Evolutionary conservation across 1,140 invertebrate genomes (phyloP), one percentile per base, ranked within the genome.

Genomic region (Camponotus vicinus): DNA sequence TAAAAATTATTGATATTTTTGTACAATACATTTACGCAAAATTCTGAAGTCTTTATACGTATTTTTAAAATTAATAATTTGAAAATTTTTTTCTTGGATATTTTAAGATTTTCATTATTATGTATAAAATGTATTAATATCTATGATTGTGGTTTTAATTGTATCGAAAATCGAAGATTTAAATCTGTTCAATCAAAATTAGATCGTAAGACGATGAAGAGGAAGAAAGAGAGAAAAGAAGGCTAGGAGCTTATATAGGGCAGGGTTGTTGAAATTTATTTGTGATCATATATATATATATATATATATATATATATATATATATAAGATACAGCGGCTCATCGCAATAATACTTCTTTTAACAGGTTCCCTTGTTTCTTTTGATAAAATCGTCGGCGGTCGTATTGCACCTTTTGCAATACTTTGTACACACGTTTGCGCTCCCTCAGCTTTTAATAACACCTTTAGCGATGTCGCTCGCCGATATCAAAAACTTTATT

Each of bases 341-440:
- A 92, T 91, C 88, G 92, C 88, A 92, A 92, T 92, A 93, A 92
- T 91, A 91, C 92, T 93, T 92, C 92, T 93, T 92, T 92, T 91
- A 93, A 92, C 92, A 93, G 91, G 92, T 93, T 93, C 91, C 84
- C 90, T 89, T 91, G 79, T 61, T 32, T 87, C 78, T 27, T 90
- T 91, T 91, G 92, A 93, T 93, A 93, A 93, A 93, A 93, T 93
- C 92, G 85, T 92, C 89, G 86, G 70, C 84, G 86, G 88, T 92
- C 88, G 86, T 80, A 82, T 92, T 92, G 87, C 86, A 67, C 91
- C 88, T 91, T 92, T 92, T 92, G 90, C 88, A 89, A 89, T 88
- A 85, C 79, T 88, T 80, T 87, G 89, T 89, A 90, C 79, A 69
- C 88, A 87, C 61, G 37, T 86, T 52, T 85, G 73, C 86, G 78